Percentiles rank a stretch among this genome's conserved stretches.
These are phyloP conservation scores for Sinohyriopsis cumingii DNA, from an alignment of 2,888 invertebrate genomes.

Conservation along the genomic window DNA sequence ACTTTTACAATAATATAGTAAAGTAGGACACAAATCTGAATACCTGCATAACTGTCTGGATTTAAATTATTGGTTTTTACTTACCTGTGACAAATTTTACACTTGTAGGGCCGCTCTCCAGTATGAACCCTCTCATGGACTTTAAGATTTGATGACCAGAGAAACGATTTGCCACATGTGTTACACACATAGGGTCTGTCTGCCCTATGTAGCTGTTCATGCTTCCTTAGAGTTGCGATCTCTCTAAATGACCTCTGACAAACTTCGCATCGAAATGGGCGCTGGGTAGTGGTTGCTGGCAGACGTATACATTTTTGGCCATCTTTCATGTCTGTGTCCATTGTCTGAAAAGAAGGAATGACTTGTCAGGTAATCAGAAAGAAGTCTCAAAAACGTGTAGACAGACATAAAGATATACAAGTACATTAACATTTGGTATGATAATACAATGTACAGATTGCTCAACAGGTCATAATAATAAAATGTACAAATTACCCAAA, in stretches of 20 bases:
- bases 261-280: constrained; percentile 62
- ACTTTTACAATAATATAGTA: too few relatives aligned
- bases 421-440: too few relatives aligned
- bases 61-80: not conserved
- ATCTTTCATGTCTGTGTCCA: too few relatives aligned
- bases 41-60: not conserved
- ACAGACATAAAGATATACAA: too few relatives aligned
- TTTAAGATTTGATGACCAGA: constrained; percentile 66
- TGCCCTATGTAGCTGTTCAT: constrained; percentile 62
- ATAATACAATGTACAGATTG: too few relatives aligned
- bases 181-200: constrained; percentile 63
- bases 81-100: constrained; percentile 64
- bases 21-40: not conserved
- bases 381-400: too few relatives aligned
- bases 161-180: constrained; percentile 63
- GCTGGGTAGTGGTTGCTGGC: constrained; percentile 50
- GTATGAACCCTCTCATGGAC: constrained; percentile 64
- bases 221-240: constrained; percentile 61
- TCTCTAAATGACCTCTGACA: constrained; percentile 64
- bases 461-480: too few relatives aligned
- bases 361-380: too few relatives aligned
- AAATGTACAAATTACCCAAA: too few relatives aligned
- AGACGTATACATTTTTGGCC: constrained; percentile 30
- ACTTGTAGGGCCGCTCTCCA: constrained; percentile 59
- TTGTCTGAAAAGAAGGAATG: too few relatives aligned